phyloP scores from a whole-genome alignment of 2,797 vertebrate genomes.

The Fistularia tabacaria region DNA sequence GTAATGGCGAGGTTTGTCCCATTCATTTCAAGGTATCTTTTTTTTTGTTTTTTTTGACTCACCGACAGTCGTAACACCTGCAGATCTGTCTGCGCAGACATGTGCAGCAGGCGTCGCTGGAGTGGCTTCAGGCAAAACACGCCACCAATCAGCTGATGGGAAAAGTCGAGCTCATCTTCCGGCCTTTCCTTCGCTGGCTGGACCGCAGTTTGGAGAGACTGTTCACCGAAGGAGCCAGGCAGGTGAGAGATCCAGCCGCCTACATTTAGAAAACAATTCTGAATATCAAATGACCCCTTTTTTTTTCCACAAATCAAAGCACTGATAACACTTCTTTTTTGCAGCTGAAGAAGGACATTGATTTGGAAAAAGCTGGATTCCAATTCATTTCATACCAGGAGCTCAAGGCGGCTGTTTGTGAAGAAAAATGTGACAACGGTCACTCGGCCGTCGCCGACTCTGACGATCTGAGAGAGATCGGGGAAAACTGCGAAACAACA shows the following conservation, averaged over 20 bases:
- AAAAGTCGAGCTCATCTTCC: slow-evolving; percentile 80
- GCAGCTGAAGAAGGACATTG: slow-evolving; percentile 80
- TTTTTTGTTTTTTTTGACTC: not conserved
- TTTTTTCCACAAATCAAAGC: not conserved
- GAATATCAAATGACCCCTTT: not conserved
- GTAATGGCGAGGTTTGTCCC: slow-evolving; percentile 74
- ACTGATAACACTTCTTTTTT: slow-evolving; percentile 2
- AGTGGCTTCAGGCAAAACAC: slow-evolving; percentile 81
- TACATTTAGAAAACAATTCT: not conserved
- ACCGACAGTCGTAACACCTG: not conserved
- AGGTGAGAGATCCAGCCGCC: slow-evolving; percentile 56
- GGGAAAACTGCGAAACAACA: not conserved
- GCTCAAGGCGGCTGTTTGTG: slow-evolving; percentile 68
- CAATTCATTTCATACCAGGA: slow-evolving; percentile 81
- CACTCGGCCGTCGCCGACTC: slow-evolving; percentile 1
- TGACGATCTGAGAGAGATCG: slow-evolving; percentile 5
- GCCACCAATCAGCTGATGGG: slow-evolving; percentile 80
- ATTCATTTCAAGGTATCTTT: slow-evolving; percentile 12
- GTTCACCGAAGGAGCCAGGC: slow-evolving; percentile 79
- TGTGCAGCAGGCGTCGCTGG: slow-evolving; percentile 68
- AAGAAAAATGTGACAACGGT: slow-evolving; percentile 41
- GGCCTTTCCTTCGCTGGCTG: slow-evolving; percentile 80
- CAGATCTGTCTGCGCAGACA: slow-evolving; percentile 55
- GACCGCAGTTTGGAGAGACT: slow-evolving; percentile 83
- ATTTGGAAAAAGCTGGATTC: slow-evolving; percentile 76